These are phyloP conservation scores for Euplagia quadripunctaria DNA, from an alignment of 2,888 invertebrate species.

Conservation along the genomic window DNA sequence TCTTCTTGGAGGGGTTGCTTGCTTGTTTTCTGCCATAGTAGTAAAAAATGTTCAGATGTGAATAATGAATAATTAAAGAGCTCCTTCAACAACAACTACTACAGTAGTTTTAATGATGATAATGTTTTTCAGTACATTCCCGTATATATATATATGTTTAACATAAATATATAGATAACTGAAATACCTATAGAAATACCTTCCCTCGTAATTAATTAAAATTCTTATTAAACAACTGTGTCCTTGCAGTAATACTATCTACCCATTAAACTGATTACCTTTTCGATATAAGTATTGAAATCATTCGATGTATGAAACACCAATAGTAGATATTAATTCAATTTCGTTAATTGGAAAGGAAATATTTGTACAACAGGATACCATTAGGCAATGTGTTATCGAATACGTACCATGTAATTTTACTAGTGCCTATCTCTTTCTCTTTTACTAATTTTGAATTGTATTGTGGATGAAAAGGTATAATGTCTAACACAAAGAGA, in stretches of 20 bases:
- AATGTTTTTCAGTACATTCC: too few relatives aligned
- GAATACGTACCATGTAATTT: neutral
- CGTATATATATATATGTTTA: too few relatives aligned
- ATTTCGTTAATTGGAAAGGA: constrained; percentile 9
- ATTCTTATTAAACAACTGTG: neutral
- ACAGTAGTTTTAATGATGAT: too few relatives aligned
- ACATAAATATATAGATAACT: too few relatives aligned
- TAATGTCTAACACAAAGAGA: too few relatives aligned
- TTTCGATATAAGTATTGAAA: neutral
- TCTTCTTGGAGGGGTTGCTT: too few relatives aligned
- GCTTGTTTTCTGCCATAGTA: too few relatives aligned
- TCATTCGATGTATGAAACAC: constrained; percentile 4
- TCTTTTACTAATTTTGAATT: too few relatives aligned
- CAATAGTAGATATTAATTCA: constrained; percentile 8
- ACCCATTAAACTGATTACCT: constrained; percentile 9
- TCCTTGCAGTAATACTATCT: neutral
- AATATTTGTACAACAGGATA: neutral
- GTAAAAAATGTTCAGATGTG: too few relatives aligned
- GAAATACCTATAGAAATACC: neutral
- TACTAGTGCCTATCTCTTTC: neutral
- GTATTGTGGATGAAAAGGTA: too few relatives aligned
- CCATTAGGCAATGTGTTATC: neutral
- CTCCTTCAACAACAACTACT: too few relatives aligned
- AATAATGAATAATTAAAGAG: too few relatives aligned
- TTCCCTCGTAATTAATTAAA: neutral